Percentiles rank a stretch among this genome's conserved stretches.
Conservation (phyloP, 2,888 invertebrate genomes). For the Erebia palarica region DNA sequence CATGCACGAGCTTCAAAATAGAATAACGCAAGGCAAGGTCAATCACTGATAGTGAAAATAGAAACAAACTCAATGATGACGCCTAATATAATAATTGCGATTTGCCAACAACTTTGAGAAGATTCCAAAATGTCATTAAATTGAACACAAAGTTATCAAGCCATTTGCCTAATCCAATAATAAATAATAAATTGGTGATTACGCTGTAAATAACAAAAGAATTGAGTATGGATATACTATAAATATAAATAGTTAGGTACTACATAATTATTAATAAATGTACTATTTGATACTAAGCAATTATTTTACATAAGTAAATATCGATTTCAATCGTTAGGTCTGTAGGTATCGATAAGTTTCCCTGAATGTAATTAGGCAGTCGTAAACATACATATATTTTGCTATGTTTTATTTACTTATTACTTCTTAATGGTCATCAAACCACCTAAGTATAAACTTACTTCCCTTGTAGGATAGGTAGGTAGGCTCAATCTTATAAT, state of each 20-base stretch:
- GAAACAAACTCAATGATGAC: constrained; percentile 42
- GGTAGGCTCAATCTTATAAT: no score
- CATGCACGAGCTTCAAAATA: constrained; percentile 62
- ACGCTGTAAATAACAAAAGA: background rate
- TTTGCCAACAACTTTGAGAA: constrained; percentile 25
- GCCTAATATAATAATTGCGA: constrained; percentile 35
- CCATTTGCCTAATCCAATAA: background rate
- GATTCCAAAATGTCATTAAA: constrained; percentile 1
- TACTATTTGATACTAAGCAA: background rate
- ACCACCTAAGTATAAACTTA: no score
- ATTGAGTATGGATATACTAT: background rate
- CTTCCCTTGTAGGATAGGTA: no score
- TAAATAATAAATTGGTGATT: no score
- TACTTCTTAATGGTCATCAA: no score
- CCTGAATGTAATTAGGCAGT: no score
- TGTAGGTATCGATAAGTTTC: background rate
- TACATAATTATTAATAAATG: background rate
- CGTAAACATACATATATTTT: no score
- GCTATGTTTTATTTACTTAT: no score
- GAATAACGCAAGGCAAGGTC: constrained; percentile 77
- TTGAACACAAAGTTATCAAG: constrained; percentile 1
- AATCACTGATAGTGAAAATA: constrained; percentile 71
- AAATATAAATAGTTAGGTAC: background rate
- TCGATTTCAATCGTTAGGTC: background rate
- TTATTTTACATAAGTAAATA: background rate